A percentile compares a stretch with the other conserved stretches of the same genome.
Evolutionary conservation across 2,113 vertebrate genomes (phyloP).

Genomic region (Pterocles gutturalis): DNA sequence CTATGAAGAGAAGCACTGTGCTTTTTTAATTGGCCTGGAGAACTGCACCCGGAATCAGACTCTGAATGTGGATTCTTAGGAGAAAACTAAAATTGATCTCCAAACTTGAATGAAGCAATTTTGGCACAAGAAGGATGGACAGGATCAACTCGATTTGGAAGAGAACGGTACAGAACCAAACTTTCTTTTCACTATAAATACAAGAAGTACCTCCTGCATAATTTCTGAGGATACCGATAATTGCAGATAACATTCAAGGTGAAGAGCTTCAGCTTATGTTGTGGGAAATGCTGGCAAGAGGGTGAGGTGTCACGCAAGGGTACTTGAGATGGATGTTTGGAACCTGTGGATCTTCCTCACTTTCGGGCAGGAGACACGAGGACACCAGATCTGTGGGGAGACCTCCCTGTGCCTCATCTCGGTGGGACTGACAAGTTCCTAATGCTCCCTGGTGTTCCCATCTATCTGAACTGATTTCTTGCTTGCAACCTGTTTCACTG

Average conservation of each 20-base stretch:
- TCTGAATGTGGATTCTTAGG: not conserved
- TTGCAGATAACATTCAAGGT: not conserved
- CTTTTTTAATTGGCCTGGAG: constrained; percentile 33
- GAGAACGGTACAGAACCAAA: not conserved
- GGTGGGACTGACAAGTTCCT: not conserved
- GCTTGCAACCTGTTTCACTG: not conserved
- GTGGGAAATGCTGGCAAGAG: not conserved
- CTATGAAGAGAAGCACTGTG: constrained; percentile 53
- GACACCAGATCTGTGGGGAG: not conserved
- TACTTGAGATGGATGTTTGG: not conserved
- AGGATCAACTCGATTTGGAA: not conserved
- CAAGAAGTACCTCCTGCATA: not conserved
- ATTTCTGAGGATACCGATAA: not conserved
- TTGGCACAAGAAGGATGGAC: not conserved
- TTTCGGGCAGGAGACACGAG: not conserved
- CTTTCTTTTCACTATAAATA: not conserved
- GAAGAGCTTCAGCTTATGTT: not conserved
- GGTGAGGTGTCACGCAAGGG: not conserved
- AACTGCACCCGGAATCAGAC: not conserved
- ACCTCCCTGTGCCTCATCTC: not conserved
- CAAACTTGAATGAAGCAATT: not conserved
- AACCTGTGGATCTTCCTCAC: not conserved
- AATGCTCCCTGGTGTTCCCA: not conserved
- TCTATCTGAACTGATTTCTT: not conserved
- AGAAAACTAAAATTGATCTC: not conserved